Conservation (phyloP, 2,888 invertebrate species). For the Trachelus tabidus region DNA sequence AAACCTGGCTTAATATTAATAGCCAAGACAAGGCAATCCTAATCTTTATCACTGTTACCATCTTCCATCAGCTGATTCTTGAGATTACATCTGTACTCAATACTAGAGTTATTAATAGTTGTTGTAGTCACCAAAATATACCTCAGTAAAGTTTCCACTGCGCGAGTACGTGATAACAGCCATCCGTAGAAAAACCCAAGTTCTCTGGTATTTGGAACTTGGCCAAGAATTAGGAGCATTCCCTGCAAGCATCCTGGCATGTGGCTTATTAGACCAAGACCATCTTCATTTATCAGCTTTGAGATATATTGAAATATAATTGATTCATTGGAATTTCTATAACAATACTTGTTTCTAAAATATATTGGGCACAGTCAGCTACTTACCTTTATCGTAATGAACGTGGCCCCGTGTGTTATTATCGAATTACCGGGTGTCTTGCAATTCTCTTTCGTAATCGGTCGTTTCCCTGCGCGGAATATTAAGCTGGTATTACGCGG, state of each 20-base stretch:
- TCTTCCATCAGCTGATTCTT: not conserved
- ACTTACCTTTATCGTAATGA: not conserved
- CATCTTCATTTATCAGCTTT: not conserved
- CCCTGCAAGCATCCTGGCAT: conserved; percentile 18
- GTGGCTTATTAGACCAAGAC: conserved; percentile 21
- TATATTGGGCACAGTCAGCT: not conserved
- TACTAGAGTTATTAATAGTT: not conserved
- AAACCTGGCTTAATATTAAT: conserved; percentile 23
- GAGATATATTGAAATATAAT: not conserved
- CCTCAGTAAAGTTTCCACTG: not conserved
- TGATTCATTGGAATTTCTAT: not conserved
- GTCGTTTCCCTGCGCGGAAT: conserved; percentile 43
- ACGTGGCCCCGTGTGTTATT: conserved; percentile 27
- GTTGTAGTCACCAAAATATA: not conserved
- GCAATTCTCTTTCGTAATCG: conserved; percentile 47
- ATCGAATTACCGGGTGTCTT: conserved; percentile 47
- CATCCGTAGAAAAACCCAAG: not conserved
- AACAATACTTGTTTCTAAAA: not conserved
- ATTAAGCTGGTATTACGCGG: conserved; percentile 46
- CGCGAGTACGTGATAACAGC: not conserved
- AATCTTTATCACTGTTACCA: not conserved
- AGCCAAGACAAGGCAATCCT: not conserved
- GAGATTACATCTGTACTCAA: not conserved
- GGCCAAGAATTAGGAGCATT: conserved; percentile 40
- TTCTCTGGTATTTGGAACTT: conserved; percentile 9